phyloP scores from a whole-genome alignment of 1,140 invertebrate species.

The Drosophila takahashii region DNA sequence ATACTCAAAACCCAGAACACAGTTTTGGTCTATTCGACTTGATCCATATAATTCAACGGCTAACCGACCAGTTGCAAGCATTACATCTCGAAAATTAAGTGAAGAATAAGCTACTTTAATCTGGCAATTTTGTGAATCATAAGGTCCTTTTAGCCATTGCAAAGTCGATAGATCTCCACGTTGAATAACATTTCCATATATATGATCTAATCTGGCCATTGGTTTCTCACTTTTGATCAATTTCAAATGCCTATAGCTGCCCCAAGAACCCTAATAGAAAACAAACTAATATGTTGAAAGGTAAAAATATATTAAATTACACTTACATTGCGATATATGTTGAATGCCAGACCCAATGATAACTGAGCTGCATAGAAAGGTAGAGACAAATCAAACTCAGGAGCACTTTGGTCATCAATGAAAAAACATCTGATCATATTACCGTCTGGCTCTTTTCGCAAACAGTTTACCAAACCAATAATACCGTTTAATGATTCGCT shows the following conservation, averaged over 20 bases:
- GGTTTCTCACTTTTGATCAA: constrained; percentile 85
- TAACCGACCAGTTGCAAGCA: constrained; percentile 91
- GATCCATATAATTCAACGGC: constrained; percentile 87
- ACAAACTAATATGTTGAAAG: neutral
- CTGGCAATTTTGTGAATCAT: constrained; percentile 73
- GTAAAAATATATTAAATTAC: neutral
- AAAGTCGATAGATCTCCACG: constrained; percentile 94
- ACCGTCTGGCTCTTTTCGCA: constrained; percentile 89
- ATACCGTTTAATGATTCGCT: constrained; percentile 90
- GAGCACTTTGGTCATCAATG: constrained; percentile 88
- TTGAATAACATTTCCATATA: constrained; percentile 91
- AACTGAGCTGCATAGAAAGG: constrained; percentile 89
- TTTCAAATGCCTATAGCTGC: constrained; percentile 90
- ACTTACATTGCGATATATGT: constrained; percentile 89
- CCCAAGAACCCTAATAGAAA: constrained; percentile 89
- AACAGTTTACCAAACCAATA: constrained; percentile 92
- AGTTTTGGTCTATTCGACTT: constrained; percentile 87
- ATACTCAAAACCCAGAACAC: constrained; percentile 91
- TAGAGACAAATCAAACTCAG: constrained; percentile 87
- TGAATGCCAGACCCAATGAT: constrained; percentile 91
- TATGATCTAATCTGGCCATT: constrained; percentile 86
- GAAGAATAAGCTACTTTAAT: constrained; percentile 88
- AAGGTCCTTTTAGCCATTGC: constrained; percentile 91
- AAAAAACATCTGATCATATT: constrained; percentile 87
- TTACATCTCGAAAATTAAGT: constrained; percentile 92